Evolutionary conservation across 64 coral and sea anemone genomes (phyloP).

Genomic region (Cladopsammia gracilis): DNA sequence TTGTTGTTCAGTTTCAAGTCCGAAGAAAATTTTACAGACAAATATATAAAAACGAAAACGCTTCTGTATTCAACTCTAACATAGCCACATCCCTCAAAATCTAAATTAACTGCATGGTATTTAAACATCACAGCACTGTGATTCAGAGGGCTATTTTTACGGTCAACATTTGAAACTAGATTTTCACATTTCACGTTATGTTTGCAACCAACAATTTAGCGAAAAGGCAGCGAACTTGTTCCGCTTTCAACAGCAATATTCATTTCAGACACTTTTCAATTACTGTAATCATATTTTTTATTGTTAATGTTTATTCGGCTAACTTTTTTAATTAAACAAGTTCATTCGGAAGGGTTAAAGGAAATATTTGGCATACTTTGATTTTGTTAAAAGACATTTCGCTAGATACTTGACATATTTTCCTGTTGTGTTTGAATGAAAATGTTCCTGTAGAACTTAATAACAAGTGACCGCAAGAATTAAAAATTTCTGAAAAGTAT

Average conservation of each 20-base stretch:
- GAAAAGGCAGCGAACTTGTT: too few relatives aligned
- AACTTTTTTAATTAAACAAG: slow-evolving; percentile 2
- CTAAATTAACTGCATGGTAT: too few relatives aligned
- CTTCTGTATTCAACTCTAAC: too few relatives aligned
- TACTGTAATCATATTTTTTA: background rate
- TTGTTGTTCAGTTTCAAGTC: too few relatives aligned
- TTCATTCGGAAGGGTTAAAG: background rate
- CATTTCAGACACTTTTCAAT: background rate
- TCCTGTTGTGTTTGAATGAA: slow-evolving; percentile 7
- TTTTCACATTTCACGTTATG: too few relatives aligned
- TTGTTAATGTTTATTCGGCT: background rate
- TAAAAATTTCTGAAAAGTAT: background rate
- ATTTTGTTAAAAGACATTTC: slow-evolving; percentile 10
- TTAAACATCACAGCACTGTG: too few relatives aligned
- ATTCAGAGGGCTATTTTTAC: too few relatives aligned
- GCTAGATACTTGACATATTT: slow-evolving; percentile 26
- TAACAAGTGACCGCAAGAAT: slow-evolving; percentile 7
- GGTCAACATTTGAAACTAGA: too few relatives aligned
- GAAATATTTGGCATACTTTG: slow-evolving; percentile 28
- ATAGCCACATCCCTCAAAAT: too few relatives aligned
- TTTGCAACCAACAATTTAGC: too few relatives aligned
- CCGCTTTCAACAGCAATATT: background rate
- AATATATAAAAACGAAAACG: too few relatives aligned
- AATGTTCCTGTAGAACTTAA: background rate
- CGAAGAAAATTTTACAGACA: too few relatives aligned